Base-by-base conservation (phyloP, 2,113 vertebrate species). In the Myxocyprinus asiaticus region DNA sequence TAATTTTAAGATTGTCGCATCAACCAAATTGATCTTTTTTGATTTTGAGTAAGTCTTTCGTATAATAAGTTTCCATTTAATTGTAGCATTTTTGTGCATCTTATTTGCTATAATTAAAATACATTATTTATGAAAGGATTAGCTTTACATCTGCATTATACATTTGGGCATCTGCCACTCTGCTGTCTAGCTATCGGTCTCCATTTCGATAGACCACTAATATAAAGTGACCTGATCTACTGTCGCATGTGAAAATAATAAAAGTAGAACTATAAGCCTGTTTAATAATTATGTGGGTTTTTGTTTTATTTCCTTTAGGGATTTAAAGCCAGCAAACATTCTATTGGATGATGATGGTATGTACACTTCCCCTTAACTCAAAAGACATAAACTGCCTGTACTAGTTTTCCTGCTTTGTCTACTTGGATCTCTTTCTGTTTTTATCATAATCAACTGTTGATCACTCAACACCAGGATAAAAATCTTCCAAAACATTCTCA, bases 261-360 rank as follows among this genome's bases (percentile, higher is more conserved):
- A 67, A 4, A 58, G 9, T 1, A 12, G 12, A 33, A 42, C 10
- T 42, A n/a, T 4, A 0, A 11, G 53, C 3, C 9, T 6, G 5
- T 17, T 14, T 43, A 5, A 7, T 12, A 63, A 33, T 11, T 47
- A 2, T 69, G 17, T 76, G 22, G 22, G 22, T 33, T 33, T 33
- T 33, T 33, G 59, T 65, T 82, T 78, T 3, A 11, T 55, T 81
- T 81, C 43, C 66, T 78, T 61, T 90, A 99, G 97, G 84, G 97
- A 99, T 86, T 79, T 99, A 88, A 99, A 99, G 86, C 97, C 97
- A 64, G 97, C 99, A 86, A 99, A 99, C 83, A 99, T 99, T 87
- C 91, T 99, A 78, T 74, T 99, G 77, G 97, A 98, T 53, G 96
- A 99, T 89, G 90, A 95, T 9, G 97, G 97, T 99, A 90, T 3